Percentiles rank a stretch among this genome's conserved stretches.
Evolutionary conservation across 2,797 vertebrate species (phyloP).

Genomic region (Acanthiza pusilla): DNA sequence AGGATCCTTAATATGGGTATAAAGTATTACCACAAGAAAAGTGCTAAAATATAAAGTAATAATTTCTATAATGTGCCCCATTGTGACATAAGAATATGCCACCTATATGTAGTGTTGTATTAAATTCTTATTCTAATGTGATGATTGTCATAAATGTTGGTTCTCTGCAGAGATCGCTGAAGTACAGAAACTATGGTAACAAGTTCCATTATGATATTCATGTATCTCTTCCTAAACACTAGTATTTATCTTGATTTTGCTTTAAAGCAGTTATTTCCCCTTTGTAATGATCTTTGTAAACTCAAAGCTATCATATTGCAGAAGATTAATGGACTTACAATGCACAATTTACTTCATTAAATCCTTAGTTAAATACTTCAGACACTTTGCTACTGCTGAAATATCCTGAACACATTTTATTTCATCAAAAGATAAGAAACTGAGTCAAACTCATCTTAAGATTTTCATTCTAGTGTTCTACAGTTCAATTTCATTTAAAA

Average conservation of each 20-base stretch:
- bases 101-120: background rate
- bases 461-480: background rate
- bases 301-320: background rate
- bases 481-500: background rate
- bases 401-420: background rate
- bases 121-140: background rate
- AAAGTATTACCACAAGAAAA: background rate
- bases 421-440: background rate
- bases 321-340: background rate
- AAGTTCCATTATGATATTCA: background rate
- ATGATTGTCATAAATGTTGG: background rate
- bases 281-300: background rate
- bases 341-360: background rate
- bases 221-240: background rate
- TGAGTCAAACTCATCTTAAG: background rate
- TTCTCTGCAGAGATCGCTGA: background rate
- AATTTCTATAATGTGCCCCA: background rate
- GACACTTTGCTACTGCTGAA: background rate
- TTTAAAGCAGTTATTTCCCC: background rate
- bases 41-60: background rate
- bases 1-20: background rate
- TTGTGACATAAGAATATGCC: background rate
- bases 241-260: background rate
- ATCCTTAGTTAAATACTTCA: background rate
- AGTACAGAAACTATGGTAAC: background rate